phyloP scores from a whole-genome alignment of 2,113 vertebrate genomes.

The Corvus hawaiiensis region DNA sequence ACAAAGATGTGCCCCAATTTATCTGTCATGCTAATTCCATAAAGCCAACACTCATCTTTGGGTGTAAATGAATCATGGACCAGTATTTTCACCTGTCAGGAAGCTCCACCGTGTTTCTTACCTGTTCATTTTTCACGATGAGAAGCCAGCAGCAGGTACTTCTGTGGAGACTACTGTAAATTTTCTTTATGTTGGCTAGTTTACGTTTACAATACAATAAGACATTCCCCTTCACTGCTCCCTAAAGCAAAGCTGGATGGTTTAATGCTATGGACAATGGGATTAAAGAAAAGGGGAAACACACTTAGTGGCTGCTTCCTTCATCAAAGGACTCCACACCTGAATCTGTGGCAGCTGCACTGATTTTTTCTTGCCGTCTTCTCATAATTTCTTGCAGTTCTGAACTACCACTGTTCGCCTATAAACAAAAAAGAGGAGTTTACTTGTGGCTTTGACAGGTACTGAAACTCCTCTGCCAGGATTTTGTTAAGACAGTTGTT shows the following conservation, averaged over 20 bases:
- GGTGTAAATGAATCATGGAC: neutral
- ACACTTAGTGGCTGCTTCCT: constrained; percentile 83
- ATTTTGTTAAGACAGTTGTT: neutral
- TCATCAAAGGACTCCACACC: constrained; percentile 96
- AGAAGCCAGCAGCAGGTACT: constrained; percentile 2
- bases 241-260: constrained; percentile 74
- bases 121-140: neutral
- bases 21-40: neutral
- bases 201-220: constrained; percentile 17
- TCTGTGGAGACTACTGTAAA: neutral
- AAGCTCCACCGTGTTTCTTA: neutral
- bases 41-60: neutral
- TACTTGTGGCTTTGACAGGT: neutral
- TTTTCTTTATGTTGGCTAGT: constrained; percentile 6
- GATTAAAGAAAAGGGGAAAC: neutral
- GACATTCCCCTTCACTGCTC: constrained; percentile 68
- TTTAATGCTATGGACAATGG: constrained; percentile 28
- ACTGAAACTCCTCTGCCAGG: neutral
- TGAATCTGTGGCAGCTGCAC: constrained; percentile 85
- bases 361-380: constrained; percentile 92
- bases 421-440: neutral
- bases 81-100: neutral
- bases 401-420: constrained; percentile 85
- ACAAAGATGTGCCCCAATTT: neutral
- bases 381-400: constrained; percentile 96